These are phyloP conservation scores for Bellardia bayeri DNA, from an alignment of 2,888 invertebrate genomes.

Conservation along the genomic window DNA sequence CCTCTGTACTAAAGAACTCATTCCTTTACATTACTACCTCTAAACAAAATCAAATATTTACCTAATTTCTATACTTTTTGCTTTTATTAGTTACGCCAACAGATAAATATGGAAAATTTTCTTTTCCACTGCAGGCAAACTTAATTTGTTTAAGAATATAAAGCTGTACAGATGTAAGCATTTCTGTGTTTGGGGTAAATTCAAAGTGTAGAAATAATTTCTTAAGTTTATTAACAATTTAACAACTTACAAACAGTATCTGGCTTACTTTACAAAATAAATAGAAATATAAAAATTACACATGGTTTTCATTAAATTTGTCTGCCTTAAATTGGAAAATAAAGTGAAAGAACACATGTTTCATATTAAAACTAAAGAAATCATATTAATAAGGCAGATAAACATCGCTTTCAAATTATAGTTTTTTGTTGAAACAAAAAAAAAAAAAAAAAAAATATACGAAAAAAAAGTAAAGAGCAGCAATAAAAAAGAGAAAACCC, in stretches of 20 bases:
- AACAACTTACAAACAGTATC: background rate
- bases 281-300: background rate
- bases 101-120: background rate
- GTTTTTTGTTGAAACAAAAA: constrained; percentile 16
- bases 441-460: background rate
- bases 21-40: background rate
- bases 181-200: background rate
- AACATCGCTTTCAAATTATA: constrained; percentile 57
- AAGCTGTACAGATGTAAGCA: background rate
- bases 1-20: background rate
- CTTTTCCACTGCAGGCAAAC: background rate
- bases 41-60: constrained; percentile 14
- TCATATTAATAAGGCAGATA: constrained; percentile 49
- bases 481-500: constrained; percentile 68
- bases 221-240: background rate
- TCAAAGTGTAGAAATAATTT: constrained; percentile 21
- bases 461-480: background rate
- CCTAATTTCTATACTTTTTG: background rate
- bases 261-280: background rate
- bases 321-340: background rate
- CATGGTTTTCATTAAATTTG: background rate
- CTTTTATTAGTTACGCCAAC: background rate
- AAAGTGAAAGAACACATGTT: constrained; percentile 71
- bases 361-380: constrained; percentile 48
- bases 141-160: background rate